Evolutionary conservation across 2,888 invertebrate species (phyloP).

Genomic region (Erebia aethiops): DNA sequence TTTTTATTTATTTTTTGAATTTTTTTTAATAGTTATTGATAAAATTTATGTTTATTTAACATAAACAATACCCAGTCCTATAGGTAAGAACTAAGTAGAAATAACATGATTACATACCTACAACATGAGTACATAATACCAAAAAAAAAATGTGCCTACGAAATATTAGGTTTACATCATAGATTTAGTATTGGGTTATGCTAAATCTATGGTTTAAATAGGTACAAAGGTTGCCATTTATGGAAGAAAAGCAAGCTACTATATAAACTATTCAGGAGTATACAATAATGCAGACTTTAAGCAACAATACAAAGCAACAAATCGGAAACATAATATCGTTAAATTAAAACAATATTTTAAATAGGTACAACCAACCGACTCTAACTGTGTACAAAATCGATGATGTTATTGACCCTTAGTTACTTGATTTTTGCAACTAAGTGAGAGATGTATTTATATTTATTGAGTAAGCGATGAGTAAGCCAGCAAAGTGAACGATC

Average conservation of each 20-base stretch:
- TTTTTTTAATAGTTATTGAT: too few species aligned
- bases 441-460: constrained; percentile 42
- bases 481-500: constrained; percentile 45
- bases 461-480: constrained; percentile 45
- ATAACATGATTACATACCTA: too few species aligned
- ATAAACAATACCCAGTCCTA: too few species aligned
- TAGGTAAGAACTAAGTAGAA: too few species aligned
- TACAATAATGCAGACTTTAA: constrained; percentile 1
- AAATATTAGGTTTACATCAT: background rate
- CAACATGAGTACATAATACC: too few species aligned
- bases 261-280: constrained; percentile 28
- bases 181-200: too few species aligned
- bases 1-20: too few species aligned
- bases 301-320: constrained; percentile 14
- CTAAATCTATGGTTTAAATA: too few species aligned
- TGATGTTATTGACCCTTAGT: constrained; percentile 40
- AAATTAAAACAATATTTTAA: background rate
- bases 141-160: too few species aligned
- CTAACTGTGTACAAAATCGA: constrained; percentile 20
- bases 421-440: constrained; percentile 43
- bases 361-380: background rate
- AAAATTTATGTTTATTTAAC: too few species aligned
- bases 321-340: too few species aligned
- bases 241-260: constrained; percentile 27
- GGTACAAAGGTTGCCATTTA: constrained; percentile 16